Evolutionary conservation across 1,140 invertebrate species (phyloP).

Genomic region (Rhynchophorus ferrugineus): DNA sequence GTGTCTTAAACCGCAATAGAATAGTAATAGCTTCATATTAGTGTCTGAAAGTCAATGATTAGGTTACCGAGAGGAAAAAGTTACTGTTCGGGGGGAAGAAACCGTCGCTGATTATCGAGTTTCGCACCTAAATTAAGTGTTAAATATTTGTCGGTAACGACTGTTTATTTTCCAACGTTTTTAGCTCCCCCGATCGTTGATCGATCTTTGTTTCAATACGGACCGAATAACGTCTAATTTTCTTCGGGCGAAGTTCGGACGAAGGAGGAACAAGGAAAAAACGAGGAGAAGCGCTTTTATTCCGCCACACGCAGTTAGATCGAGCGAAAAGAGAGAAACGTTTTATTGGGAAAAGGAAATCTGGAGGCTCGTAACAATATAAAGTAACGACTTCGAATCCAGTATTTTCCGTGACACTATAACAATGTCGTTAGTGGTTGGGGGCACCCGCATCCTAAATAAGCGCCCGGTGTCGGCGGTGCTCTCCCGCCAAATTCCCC

Average conservation of each 20-base stretch:
- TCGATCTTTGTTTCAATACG: too few species aligned
- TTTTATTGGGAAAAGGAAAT: constrained; percentile 23
- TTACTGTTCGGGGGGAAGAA: neutral
- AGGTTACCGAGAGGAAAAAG: neutral
- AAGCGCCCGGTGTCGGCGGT: constrained; percentile 8
- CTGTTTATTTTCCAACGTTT: neutral
- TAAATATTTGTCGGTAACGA: neutral
- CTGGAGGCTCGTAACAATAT: constrained; percentile 23
- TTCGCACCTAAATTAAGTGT: neutral
- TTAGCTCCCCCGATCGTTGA: too few species aligned
- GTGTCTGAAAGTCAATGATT: neutral
- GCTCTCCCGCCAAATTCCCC: too few species aligned
- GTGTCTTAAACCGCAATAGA: neutral
- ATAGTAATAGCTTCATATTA: neutral
- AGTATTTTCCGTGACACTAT: constrained; percentile 25
- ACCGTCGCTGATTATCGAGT: neutral
- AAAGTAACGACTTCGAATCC: constrained; percentile 24
- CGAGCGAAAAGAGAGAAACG: too few species aligned
- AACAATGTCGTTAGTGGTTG: constrained; percentile 25
- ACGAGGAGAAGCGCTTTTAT: too few species aligned
- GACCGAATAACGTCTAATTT: too few species aligned
- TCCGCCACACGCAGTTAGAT: too few species aligned
- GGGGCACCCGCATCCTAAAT: constrained; percentile 23
- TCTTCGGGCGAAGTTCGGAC: too few species aligned
- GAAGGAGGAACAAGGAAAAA: too few species aligned